These are phyloP conservation scores for Melanotaenia duboulayi DNA, from an alignment of 2,113 vertebrate genomes.

Conservation along the genomic window DNA sequence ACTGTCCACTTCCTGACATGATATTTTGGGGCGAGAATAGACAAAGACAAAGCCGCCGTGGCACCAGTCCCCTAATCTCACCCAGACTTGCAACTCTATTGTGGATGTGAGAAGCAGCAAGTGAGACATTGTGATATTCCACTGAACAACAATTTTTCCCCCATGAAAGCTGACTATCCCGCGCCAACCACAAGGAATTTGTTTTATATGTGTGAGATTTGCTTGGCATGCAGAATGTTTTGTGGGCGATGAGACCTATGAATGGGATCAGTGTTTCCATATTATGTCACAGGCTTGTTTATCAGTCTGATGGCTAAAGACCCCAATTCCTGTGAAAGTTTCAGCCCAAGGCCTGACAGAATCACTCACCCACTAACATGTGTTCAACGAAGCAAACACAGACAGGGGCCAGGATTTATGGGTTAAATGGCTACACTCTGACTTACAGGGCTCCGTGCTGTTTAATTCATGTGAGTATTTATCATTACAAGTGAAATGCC, in stretches of 20 bases:
- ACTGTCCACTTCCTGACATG: slow-evolving; percentile 55
- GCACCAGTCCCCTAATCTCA: slow-evolving; percentile 70
- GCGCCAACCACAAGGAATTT: slow-evolving; percentile 74
- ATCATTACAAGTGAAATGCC: slow-evolving; percentile 63
- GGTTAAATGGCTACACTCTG: slow-evolving; percentile 59
- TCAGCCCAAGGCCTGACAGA: slow-evolving; percentile 48
- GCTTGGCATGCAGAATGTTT: slow-evolving; percentile 73
- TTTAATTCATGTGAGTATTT: slow-evolving; percentile 69
- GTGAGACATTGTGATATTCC: slow-evolving; percentile 52
- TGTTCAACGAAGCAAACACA: slow-evolving; percentile 62
- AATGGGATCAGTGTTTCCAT: slow-evolving; percentile 83
- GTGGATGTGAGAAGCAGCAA: slow-evolving; percentile 59
- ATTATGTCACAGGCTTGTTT: slow-evolving; percentile 79
- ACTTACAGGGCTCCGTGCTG: slow-evolving; percentile 60
- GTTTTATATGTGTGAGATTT: slow-evolving; percentile 80
- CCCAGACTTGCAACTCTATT: slow-evolving; percentile 57
- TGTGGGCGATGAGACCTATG: slow-evolving; percentile 70
- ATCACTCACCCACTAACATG: slow-evolving; percentile 42
- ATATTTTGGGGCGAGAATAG: slow-evolving; percentile 43
- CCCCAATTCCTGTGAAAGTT: slow-evolving; percentile 58
- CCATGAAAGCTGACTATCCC: slow-evolving; percentile 50
- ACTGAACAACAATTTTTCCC: slow-evolving; percentile 53
- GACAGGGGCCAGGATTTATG: slow-evolving; percentile 46
- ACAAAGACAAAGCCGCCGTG: slow-evolving; percentile 59
- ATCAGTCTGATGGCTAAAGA: slow-evolving; percentile 71